Base-by-base conservation (phyloP, 2,113 vertebrate genomes). In the Nibea albiflora region DNA sequence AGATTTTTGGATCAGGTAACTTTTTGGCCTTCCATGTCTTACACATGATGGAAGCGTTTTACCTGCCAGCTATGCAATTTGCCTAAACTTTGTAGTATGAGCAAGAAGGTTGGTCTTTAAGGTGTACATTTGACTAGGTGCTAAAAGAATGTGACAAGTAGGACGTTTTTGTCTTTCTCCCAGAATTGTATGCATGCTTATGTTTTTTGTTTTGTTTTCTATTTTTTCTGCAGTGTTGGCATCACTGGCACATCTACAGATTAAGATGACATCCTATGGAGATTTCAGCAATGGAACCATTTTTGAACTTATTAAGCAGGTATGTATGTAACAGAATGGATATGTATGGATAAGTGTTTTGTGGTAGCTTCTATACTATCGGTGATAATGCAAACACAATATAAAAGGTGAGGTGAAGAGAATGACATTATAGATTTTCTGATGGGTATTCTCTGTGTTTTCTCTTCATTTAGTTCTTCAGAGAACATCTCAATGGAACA, bases 391-490 rank as follows among this genome's bases (percentile, higher is more conserved):
- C 14, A 74, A 8, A 35, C 2, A 53, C 0, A 24, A 19, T 12
- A 46, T 22, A 24, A 42, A 63, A 1, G 39, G 2, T 24, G 3
- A 42, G n/a, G 9, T 46, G 22, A 80, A 11, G 44, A 1, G 3
- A 16, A 58, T 56, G 17, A 39, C 11, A 58, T 9, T 8, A 39
- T 19, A 1, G 3, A 54, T 17, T 7, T 44, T 26, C 10, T 68
- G 26, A 54, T 26, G 24, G 61, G 6, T 11, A 46, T 24, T 56
- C 9, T 62, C 0, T 85, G 42, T 81, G 49, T 81, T 80, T 56
- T 75, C 50, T 83, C 19, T 62, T 35, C 10, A 76, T 53, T 60
- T 89, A 86, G 69, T 82, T 63, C 78, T 91, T 11, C 35, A 39
- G 35, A 39, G 35, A 9, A 39, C 35, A 6, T 7, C 35, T 39